These are phyloP conservation scores for Tor tambroides DNA, from an alignment of 2,113 vertebrate species.

Conservation along the genomic window DNA sequence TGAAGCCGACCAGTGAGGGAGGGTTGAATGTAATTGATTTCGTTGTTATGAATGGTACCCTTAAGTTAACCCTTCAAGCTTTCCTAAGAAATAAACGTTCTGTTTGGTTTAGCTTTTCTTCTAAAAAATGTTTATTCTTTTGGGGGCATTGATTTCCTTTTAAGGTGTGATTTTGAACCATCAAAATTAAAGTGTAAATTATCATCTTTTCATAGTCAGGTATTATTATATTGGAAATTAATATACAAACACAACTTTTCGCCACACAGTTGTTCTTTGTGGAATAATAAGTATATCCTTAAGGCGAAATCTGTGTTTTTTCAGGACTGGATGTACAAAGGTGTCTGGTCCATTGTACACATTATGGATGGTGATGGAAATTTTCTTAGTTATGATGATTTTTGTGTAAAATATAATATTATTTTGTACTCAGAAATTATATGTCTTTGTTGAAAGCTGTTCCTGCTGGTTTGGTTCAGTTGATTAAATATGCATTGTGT, in stretches of 20 bases:
- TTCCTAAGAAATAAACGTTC: background rate
- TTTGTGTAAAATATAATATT: background rate
- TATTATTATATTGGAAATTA: background rate
- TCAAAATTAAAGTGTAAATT: background rate
- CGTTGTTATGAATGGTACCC: no score
- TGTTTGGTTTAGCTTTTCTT: background rate
- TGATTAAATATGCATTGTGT: background rate
- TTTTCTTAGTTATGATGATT: background rate
- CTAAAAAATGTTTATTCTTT: background rate
- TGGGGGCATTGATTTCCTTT: background rate
- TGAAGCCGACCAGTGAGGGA: no score
- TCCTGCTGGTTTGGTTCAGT: background rate
- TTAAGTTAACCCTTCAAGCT: no score
- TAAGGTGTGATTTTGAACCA: slow-evolving; percentile 6
- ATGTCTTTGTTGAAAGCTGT: background rate
- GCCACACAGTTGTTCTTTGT: background rate
- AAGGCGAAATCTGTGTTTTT: background rate
- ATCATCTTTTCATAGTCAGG: background rate
- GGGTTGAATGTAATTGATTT: no score
- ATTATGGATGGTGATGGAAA: background rate
- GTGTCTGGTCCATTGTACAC: no score
- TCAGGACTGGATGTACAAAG: background rate
- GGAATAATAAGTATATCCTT: background rate
- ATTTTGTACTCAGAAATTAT: background rate
- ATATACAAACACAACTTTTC: background rate